These are phyloP conservation scores for Coleophora deauratella DNA, from an alignment of 2,888 invertebrate species.

Conservation along the genomic window DNA sequence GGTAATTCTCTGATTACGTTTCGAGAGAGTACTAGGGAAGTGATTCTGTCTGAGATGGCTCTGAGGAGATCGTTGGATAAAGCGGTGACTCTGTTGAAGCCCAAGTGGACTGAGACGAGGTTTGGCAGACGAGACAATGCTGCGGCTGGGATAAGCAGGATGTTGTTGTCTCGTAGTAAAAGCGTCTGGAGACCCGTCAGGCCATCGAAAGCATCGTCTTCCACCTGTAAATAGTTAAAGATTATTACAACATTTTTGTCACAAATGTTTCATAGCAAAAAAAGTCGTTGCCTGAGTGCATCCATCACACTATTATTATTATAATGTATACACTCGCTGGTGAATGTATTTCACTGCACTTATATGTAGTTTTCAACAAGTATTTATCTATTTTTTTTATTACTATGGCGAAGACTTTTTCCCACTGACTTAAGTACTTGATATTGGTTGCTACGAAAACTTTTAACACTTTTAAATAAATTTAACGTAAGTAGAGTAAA, in stretches of 20 bases:
- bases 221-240: constrained; percentile 75
- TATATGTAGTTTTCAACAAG: no score
- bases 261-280: no score
- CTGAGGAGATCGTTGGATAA: constrained; percentile 85
- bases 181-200: constrained; percentile 83
- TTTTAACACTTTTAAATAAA: no score
- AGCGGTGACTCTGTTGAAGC: constrained; percentile 91
- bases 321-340: background rate
- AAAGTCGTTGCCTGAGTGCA: no score
- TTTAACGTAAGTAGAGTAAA: no score
- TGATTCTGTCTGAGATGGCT: constrained; percentile 81
- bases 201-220: constrained; percentile 91
- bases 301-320: background rate
- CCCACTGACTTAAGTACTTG: no score
- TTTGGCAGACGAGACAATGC: constrained; percentile 86
- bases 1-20: constrained; percentile 92
- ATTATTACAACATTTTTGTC: no score
- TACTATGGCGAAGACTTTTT: no score
- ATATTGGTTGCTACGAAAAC: no score
- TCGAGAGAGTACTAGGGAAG: constrained; percentile 83
- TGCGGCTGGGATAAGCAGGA: constrained; percentile 87
- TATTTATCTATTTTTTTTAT: no score
- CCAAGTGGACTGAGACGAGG: constrained; percentile 82
- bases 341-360: no score
- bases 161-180: constrained; percentile 89